Conservation (phyloP, 2,797 vertebrate species). For the Rhincodon typus region DNA sequence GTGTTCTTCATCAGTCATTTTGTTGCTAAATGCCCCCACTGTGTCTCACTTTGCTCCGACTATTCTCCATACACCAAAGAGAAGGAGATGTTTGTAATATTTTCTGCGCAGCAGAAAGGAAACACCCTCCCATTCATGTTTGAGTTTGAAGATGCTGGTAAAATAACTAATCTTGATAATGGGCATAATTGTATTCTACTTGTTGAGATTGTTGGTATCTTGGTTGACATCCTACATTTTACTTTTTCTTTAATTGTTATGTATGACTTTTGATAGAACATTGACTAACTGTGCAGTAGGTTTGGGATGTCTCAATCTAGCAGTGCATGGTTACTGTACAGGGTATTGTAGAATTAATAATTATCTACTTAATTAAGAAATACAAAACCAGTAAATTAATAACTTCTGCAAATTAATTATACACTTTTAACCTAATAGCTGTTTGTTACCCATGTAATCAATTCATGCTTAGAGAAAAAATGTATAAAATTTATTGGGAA, state of each 20-base stretch:
- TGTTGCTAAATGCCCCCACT: too few species aligned
- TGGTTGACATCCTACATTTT: background rate
- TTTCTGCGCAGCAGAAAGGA: background rate
- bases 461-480: background rate
- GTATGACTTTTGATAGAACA: too few species aligned
- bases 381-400: background rate
- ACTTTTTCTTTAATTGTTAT: too few species aligned
- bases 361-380: background rate
- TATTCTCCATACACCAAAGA: background rate
- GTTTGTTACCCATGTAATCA: background rate
- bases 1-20: too few species aligned
- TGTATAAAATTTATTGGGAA: background rate
- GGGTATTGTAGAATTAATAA: background rate
- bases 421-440: too few species aligned
- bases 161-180: background rate
- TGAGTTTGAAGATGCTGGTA: background rate
- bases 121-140: background rate
- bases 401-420: background rate
- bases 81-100: background rate
- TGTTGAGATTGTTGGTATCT: background rate
- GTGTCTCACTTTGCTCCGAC: too few species aligned
- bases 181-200: background rate
- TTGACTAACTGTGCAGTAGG: background rate
- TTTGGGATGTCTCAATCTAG: background rate
- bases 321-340: background rate